Evolutionary conservation across 53 echinoderm and acorn worm species (phyloP).

Genomic region (Temnopleurus reevesii): DNA sequence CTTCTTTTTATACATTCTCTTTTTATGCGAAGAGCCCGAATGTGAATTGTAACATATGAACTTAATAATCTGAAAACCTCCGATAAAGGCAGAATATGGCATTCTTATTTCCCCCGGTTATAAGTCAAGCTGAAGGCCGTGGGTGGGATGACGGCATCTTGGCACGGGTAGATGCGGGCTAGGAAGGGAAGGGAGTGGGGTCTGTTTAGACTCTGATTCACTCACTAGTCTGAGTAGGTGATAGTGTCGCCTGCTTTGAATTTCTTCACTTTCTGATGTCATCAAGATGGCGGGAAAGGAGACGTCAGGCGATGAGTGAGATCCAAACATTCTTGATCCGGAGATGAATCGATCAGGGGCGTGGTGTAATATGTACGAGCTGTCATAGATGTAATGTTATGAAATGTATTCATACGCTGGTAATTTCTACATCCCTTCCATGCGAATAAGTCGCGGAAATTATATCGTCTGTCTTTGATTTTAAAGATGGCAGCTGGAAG

Average conservation of each 20-base stretch:
- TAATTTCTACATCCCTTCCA: not conserved
- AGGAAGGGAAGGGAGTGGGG: conserved; percentile 38
- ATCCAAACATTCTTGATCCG: not conserved
- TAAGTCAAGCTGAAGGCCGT: not conserved
- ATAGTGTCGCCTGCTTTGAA: not conserved
- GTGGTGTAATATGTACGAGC: conserved; percentile 15
- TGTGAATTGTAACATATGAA: too few species aligned
- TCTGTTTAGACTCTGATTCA: conserved; percentile 25
- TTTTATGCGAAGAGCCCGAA: too few species aligned
- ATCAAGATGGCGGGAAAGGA: conserved; percentile 37
- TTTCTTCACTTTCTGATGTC: conserved; percentile 4
- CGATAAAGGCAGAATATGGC: too few species aligned
- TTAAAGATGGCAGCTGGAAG: not conserved
- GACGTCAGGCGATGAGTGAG: conserved; percentile 38
- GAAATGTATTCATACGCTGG: not conserved
- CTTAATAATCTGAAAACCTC: too few species aligned
- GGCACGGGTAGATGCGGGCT: not conserved
- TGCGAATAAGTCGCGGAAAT: not conserved
- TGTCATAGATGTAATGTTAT: not conserved
- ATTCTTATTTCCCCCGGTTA: too few species aligned
- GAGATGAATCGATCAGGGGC: conserved; percentile 8
- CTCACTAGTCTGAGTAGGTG: conserved; percentile 15
- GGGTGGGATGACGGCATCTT: conserved; percentile 2
- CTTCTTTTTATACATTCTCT: too few species aligned
- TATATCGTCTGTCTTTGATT: not conserved